Base-by-base conservation (phyloP, 2,888 invertebrate species). In the Andrena praecox region DNA sequence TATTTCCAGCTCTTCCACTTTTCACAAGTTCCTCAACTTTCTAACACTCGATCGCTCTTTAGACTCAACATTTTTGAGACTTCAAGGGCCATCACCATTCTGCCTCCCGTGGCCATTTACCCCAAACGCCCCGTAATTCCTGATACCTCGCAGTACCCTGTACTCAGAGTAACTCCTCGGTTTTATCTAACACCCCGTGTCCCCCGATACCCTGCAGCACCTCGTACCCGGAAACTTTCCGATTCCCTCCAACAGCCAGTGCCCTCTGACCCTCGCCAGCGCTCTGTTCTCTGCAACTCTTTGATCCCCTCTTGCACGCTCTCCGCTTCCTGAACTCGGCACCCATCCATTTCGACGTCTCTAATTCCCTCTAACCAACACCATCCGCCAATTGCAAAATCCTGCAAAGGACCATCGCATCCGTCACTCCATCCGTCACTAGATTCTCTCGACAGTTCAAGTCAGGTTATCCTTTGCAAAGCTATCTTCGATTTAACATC, bases 141-240 rank as follows among this genome's bases (percentile, higher is more conserved):
- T 20, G 66, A 67, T 59, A 27, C 16, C 12, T 59, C 31, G 20
- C 27, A 29, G 31, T 24, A 35, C 27, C 27, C 20, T 24, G 54
- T 24, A 20, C 67, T 29, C 54, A 10, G 42, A 42, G 56, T 56
- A 74, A 56, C 68, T 56, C 68, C 20, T 54, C 8, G 42, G 56
- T 56, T 56, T 56, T 56, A 24, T 56, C 56, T 56, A 56, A 56
- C 56, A 27, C 56, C 24, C 24, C 29, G 54, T 42, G 29, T 42
- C 70, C 42, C 20, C 62, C 52, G 72, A 71, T 72, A 76, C 76
- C 71, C 72, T 35, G 62, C 48, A 42, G 64, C 64, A 75, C 31
- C 50, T 50, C 70, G 59, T 35, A 29, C 50, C 60, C 31, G 5
- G 31, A 68, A 60, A 75, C 69, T 75, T 69, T 67, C 56, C 24